Conservation (phyloP, 2,797 vertebrate genomes). For the Oreortyx pictus region DNA sequence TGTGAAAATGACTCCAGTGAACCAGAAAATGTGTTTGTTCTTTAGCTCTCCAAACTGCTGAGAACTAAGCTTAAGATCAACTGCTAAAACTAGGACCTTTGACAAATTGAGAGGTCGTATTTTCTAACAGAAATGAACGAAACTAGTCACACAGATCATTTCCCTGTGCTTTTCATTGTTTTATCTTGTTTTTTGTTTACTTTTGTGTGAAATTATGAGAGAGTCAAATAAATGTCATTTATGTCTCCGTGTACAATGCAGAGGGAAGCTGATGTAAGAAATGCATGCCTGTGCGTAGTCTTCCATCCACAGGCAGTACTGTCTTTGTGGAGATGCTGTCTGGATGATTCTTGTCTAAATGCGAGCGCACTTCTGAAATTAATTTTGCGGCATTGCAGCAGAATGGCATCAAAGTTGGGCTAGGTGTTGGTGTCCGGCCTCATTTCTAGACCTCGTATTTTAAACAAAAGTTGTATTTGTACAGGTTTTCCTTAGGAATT, state of each 20-base stretch:
- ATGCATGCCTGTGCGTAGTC: constrained; percentile 31
- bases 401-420: not conserved
- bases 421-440: not conserved
- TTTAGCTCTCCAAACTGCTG: constrained; percentile 82
- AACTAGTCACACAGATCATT: constrained; percentile 73
- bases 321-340: constrained; percentile 17
- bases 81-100: constrained; percentile 78
- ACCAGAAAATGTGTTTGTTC: constrained; percentile 88
- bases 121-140: constrained; percentile 77
- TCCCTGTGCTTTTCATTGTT: constrained; percentile 68
- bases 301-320: not conserved
- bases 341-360: constrained; percentile 30
- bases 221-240: constrained; percentile 63
- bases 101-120: constrained; percentile 80
- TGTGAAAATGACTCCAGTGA: constrained; percentile 84
- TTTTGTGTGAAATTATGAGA: constrained; percentile 63
- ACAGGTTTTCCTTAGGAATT: constrained; percentile 74
- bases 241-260: constrained; percentile 33
- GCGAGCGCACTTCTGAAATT: constrained; percentile 28
- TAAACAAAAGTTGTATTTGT: constrained; percentile 60
- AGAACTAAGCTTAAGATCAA: constrained; percentile 83
- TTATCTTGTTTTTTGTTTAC: constrained; percentile 73
- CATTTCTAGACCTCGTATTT: constrained; percentile 5
- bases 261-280: constrained; percentile 61
- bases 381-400: constrained; percentile 38